phyloP scores from a whole-genome alignment of 2,888 invertebrate genomes.

The Danaus chrysippus region DNA sequence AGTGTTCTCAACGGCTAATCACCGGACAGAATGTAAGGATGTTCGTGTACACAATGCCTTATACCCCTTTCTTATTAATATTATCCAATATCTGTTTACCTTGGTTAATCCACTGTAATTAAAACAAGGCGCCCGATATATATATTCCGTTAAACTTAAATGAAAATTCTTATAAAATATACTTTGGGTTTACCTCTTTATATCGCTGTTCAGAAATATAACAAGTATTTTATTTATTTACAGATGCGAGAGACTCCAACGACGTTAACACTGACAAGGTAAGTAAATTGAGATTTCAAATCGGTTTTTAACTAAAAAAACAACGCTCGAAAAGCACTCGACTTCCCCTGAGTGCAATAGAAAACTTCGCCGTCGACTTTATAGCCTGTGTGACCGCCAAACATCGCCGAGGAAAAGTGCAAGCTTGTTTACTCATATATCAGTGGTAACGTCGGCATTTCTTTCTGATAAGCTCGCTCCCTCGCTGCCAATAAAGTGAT shows the following conservation, averaged over 20 bases:
- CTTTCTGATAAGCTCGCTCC: constrained; percentile 73
- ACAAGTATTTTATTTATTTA: constrained; percentile 41
- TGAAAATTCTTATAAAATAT: neutral
- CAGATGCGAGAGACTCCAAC: constrained; percentile 67
- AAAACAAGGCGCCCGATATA: constrained; percentile 17
- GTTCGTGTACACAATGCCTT: constrained; percentile 59
- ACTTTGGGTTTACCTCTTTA: neutral
- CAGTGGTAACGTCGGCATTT: constrained; percentile 64
- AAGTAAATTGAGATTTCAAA: constrained; percentile 48
- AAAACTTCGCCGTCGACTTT: constrained; percentile 68
- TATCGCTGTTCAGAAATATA: neutral
- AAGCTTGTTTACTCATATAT: constrained; percentile 77
- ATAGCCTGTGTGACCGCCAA: constrained; percentile 73
- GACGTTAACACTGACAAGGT: constrained; percentile 61
- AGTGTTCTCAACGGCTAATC: constrained; percentile 68
- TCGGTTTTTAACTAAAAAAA: constrained; percentile 41
- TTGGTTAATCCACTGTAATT: constrained; percentile 26
- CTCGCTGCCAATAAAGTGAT: constrained; percentile 78
- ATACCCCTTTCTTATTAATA: constrained; percentile 60
- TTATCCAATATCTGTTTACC: constrained; percentile 21
- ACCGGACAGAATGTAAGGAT: constrained; percentile 53
- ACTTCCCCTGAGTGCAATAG: constrained; percentile 60
- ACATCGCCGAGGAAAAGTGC: constrained; percentile 71
- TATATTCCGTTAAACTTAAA: neutral
- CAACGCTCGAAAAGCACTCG: constrained; percentile 48